Evolutionary conservation across 2,797 vertebrate genomes (phyloP).

Genomic region (Tinamus major): DNA sequence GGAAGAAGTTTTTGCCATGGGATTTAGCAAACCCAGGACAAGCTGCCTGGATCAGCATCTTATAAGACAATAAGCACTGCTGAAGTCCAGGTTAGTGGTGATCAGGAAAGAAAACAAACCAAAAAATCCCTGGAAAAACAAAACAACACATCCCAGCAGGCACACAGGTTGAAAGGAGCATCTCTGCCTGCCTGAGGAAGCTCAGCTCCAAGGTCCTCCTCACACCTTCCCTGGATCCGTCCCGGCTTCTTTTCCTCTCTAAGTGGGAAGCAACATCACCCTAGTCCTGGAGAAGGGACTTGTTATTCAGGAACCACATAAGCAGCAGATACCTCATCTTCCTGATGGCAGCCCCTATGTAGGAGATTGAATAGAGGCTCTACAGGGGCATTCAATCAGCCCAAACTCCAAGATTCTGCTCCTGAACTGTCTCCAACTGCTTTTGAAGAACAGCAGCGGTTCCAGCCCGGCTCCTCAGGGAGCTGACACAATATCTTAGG

Average conservation of each 20-base stretch:
- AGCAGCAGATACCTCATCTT: background rate
- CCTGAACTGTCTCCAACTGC: background rate
- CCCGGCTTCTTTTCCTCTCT: background rate
- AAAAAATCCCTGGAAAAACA: background rate
- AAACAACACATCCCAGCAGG: background rate
- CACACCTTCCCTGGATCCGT: background rate
- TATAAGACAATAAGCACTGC: background rate
- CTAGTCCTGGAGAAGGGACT: background rate
- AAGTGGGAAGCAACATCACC: background rate
- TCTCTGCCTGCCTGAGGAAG: background rate
- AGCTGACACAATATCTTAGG: background rate
- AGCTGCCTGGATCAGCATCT: background rate
- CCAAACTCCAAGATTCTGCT: background rate
- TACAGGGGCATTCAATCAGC: background rate
- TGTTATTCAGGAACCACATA: accelerated
- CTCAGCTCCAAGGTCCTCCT: background rate
- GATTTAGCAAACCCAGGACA: accelerated
- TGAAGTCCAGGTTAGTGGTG: background rate
- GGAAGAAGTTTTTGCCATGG: background rate
- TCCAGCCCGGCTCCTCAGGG: background rate
- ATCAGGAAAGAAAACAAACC: background rate
- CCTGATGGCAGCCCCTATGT: background rate
- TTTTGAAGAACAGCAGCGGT: background rate
- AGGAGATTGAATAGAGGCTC: background rate
- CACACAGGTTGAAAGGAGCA: background rate